These are phyloP conservation scores for Ricordea florida DNA, from an alignment of 92 coral and sea anemone genomes.

Conservation along the genomic window DNA sequence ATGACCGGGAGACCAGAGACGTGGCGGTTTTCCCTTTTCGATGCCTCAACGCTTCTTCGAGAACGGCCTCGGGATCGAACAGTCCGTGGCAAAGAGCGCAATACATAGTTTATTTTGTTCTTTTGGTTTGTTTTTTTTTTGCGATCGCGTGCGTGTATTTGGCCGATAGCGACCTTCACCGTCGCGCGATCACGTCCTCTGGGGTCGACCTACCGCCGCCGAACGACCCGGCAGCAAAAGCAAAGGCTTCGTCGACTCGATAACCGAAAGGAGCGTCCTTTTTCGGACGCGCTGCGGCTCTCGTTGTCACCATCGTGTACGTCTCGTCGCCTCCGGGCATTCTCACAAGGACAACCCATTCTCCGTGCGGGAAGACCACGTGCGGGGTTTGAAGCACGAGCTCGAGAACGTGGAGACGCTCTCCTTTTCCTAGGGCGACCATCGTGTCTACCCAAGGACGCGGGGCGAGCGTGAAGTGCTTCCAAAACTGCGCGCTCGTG, in stretches of 20 bases:
- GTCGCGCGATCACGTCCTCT: background rate
- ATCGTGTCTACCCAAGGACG: background rate
- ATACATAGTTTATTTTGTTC: no score
- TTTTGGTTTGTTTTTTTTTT: no score
- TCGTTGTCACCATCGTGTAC: background rate
- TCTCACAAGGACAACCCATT: background rate
- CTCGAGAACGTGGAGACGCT: background rate
- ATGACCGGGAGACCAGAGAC: no score
- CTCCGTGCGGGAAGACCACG: background rate
- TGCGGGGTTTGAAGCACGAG: background rate
- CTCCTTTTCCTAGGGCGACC: background rate
- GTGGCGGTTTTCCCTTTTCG: no score
- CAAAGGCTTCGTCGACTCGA: background rate
- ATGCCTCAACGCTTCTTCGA: background rate
- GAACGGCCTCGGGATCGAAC: background rate
- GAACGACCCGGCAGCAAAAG: background rate
- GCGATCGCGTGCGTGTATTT: no score
- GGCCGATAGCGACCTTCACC: no score
- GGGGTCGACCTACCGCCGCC: background rate
- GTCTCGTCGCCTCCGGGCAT: background rate
- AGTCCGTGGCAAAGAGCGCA: background rate
- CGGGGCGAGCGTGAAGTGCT: background rate
- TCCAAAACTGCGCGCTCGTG: background rate
- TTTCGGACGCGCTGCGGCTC: background rate
- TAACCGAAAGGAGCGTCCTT: background rate